A percentile compares a stretch with the other conserved stretches of the same genome.
phyloP scores from a whole-genome alignment of 2,113 vertebrate species.

The Cryptoleucopteryx plumbea region DNA sequence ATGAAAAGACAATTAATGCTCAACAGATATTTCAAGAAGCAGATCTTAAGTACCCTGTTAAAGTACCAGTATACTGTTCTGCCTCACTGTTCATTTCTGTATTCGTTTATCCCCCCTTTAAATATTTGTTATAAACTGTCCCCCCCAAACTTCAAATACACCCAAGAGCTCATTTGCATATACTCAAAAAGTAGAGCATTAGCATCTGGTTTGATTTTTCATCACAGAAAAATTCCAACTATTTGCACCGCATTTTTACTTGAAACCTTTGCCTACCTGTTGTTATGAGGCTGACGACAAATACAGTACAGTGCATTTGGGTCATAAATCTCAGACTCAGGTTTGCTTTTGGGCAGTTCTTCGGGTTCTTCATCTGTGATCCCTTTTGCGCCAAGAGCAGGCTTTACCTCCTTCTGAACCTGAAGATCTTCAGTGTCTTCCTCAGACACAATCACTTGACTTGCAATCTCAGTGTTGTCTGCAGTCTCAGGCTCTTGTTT shows the following conservation, averaged over 20 bases:
- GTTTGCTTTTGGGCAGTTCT: slow-evolving; percentile 51
- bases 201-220: background rate
- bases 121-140: background rate
- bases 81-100: background rate
- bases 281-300: slow-evolving; percentile 87
- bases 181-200: background rate
- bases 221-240: background rate
- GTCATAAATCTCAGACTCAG: slow-evolving; percentile 78
- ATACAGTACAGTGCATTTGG: slow-evolving; percentile 83
- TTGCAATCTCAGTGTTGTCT: slow-evolving; percentile 62
- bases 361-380: slow-evolving; percentile 11
- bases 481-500: slow-evolving; percentile 47
- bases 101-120: background rate
- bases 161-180: background rate
- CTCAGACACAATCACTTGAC: slow-evolving; percentile 56
- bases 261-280: slow-evolving; percentile 76
- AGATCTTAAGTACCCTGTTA: background rate
- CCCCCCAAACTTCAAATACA: background rate
- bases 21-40: background rate
- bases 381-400: background rate
- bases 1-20: background rate
- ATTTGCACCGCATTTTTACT: background rate
- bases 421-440: slow-evolving; percentile 49
- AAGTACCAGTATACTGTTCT: background rate
- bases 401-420: slow-evolving; percentile 47